A percentile compares a stretch with the other conserved stretches of the same genome.
Evolutionary conservation across 64 coral and sea anemone genomes (phyloP).

Genomic region (Pocillopora verrucosa): DNA sequence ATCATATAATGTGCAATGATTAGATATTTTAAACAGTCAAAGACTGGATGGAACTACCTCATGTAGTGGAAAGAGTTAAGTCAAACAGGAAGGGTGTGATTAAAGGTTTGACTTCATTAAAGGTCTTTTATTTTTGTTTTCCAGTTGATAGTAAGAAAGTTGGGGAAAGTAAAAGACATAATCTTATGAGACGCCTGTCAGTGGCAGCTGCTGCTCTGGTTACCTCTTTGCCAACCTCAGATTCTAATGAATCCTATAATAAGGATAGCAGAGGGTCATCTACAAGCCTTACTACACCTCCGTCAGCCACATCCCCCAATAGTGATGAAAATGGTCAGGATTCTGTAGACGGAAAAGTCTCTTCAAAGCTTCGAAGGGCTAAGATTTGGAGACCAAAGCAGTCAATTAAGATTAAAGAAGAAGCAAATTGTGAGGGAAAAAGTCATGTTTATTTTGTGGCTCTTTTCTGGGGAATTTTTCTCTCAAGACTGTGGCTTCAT

Average conservation of each 20-base stretch:
- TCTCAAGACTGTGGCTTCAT: slow-evolving; percentile 77
- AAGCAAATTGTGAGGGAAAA: slow-evolving; percentile 29
- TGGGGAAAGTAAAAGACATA: slow-evolving; percentile 50
- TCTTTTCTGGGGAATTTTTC: slow-evolving; percentile 90
- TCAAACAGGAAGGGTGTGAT: no score
- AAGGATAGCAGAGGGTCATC: slow-evolving; percentile 36
- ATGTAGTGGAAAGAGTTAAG: no score
- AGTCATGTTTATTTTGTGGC: slow-evolving; percentile 85
- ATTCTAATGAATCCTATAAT: slow-evolving; percentile 65
- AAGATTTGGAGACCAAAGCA: background rate
- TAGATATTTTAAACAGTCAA: no score
- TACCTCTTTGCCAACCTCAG: slow-evolving; percentile 32
- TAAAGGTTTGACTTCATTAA: no score
- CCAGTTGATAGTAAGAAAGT: slow-evolving; percentile 41
- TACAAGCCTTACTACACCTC: background rate
- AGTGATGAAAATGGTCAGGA: slow-evolving; percentile 43
- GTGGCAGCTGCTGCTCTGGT: slow-evolving; percentile 65
- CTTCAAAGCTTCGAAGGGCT: slow-evolving; percentile 32
- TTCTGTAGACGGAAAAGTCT: slow-evolving; percentile 28
- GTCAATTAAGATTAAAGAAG: slow-evolving; percentile 65
- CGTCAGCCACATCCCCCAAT: background rate
- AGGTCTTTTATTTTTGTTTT: background rate
- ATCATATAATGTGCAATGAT: no score
- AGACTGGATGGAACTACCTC: no score
- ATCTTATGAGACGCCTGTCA: slow-evolving; percentile 57